Conservation (phyloP, 1,140 invertebrate genomes). For the Bombus soroeensis region DNA sequence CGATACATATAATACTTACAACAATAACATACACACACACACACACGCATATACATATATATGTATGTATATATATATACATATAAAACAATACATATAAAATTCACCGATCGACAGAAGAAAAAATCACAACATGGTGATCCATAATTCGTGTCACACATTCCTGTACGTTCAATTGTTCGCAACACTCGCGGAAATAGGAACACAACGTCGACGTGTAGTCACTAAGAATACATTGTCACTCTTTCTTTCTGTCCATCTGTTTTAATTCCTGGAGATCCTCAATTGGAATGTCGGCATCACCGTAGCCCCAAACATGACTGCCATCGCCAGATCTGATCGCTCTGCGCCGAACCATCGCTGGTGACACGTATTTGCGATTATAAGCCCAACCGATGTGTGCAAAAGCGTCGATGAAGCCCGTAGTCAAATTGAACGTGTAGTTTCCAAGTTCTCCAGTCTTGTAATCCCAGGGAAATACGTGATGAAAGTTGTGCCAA, state of each 20-base stretch:
- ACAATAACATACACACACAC: too few species aligned
- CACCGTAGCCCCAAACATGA: constrained; percentile 85
- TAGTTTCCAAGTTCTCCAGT: constrained; percentile 90
- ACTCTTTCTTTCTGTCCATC: constrained; percentile 75
- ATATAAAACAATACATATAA: neutral
- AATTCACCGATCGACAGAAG: neutral
- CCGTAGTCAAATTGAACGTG: constrained; percentile 87
- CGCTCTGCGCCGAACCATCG: constrained; percentile 86
- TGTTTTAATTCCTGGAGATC: constrained; percentile 82
- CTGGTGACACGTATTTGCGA: constrained; percentile 85
- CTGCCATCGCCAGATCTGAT: constrained; percentile 87
- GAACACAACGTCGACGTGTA: neutral
- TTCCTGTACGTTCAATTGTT: neutral
- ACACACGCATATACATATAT: too few species aligned
- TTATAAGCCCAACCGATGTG: constrained; percentile 90
- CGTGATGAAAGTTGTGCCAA: constrained; percentile 98
- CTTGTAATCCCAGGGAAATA: constrained; percentile 94
- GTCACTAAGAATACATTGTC: too few species aligned
- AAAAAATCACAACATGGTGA: too few species aligned
- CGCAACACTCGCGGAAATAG: neutral
- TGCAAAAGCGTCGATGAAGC: constrained; percentile 89
- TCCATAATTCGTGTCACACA: neutral
- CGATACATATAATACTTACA: too few species aligned
- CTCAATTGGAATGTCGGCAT: constrained; percentile 82
- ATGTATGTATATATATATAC: too few species aligned